These are phyloP conservation scores for Eugnorisma glareosa DNA, from an alignment of 2,888 invertebrate genomes.

Conservation along the genomic window DNA sequence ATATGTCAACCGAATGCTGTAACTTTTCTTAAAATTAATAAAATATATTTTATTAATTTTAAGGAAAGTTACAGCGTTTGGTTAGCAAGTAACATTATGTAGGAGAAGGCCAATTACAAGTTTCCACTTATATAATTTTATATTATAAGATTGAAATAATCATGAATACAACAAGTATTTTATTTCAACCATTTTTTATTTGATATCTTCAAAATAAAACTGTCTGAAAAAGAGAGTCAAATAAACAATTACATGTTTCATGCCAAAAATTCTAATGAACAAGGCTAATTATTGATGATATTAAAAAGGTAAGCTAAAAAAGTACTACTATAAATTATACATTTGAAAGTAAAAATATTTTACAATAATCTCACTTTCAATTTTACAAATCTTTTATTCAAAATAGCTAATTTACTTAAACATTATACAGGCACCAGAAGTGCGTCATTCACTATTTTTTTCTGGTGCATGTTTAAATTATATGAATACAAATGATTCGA, in stretches of 20 bases:
- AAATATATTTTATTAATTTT: neutral
- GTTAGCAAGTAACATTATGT: neutral
- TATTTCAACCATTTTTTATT: neutral
- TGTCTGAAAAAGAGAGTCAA: neutral
- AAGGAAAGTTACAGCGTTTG: neutral
- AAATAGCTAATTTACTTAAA: slow-evolving; percentile 24
- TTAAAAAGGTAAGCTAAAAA: slow-evolving; percentile 2
- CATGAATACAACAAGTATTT: neutral
- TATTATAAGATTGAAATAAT: neutral
- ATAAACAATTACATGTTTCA: neutral
- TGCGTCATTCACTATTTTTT: slow-evolving; percentile 33
- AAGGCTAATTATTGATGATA: slow-evolving; percentile 5
- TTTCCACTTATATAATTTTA: neutral
- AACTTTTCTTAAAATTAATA: too few relatives aligned
- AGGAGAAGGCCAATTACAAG: neutral
- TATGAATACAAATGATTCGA: slow-evolving; percentile 17
- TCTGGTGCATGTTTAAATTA: slow-evolving; percentile 18
- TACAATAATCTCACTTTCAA: neutral
- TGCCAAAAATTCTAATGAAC: slow-evolving; percentile 2
- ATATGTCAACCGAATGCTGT: too few relatives aligned
- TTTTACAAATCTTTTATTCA: neutral
- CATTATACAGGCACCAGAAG: slow-evolving; percentile 7
- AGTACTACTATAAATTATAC: neutral
- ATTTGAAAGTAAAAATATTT: neutral
- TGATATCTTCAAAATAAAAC: neutral